Conservation (phyloP, 1,140 invertebrate species). For the Microplitis demolitor region DNA sequence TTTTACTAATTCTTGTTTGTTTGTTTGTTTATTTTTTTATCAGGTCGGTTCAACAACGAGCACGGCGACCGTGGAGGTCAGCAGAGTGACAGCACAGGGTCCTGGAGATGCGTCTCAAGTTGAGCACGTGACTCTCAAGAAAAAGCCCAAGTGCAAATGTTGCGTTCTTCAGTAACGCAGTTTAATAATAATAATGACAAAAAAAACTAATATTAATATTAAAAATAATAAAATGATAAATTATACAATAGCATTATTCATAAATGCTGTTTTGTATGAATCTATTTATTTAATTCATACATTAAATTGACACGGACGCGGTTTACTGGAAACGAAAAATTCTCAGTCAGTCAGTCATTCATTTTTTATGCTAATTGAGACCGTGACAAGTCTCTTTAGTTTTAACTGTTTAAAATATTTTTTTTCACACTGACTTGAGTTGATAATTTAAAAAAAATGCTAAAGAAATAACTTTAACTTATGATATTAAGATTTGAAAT, state of each 20-base stretch:
- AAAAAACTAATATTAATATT: neutral
- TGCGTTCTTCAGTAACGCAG: slow-evolving; percentile 81
- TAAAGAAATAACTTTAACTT: no score
- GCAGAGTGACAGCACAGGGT: slow-evolving; percentile 71
- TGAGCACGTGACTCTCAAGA: slow-evolving; percentile 85
- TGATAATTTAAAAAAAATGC: no score
- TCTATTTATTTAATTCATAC: no score
- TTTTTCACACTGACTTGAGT: no score
- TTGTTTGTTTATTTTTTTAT: slow-evolving; percentile 10
- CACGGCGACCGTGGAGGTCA: slow-evolving; percentile 72
- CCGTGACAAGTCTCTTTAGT: neutral
- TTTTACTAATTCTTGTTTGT: neutral
- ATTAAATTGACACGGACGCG: no score
- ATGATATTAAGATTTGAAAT: no score
- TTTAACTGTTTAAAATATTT: slow-evolving; percentile 14
- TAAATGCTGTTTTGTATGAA: slow-evolving; percentile 12
- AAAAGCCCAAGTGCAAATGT: slow-evolving; percentile 89
- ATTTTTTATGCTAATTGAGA: neutral
- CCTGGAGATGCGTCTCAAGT: slow-evolving; percentile 77
- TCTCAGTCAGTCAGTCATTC: slow-evolving; percentile 5
- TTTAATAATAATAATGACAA: neutral
- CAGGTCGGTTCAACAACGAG: slow-evolving; percentile 48
- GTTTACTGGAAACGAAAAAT: slow-evolving; percentile 23
- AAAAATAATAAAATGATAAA: neutral
- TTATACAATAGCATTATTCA: slow-evolving; percentile 26